Base-by-base conservation (phyloP, 2,113 vertebrate genomes). In the Otocyon megalotis region DNA sequence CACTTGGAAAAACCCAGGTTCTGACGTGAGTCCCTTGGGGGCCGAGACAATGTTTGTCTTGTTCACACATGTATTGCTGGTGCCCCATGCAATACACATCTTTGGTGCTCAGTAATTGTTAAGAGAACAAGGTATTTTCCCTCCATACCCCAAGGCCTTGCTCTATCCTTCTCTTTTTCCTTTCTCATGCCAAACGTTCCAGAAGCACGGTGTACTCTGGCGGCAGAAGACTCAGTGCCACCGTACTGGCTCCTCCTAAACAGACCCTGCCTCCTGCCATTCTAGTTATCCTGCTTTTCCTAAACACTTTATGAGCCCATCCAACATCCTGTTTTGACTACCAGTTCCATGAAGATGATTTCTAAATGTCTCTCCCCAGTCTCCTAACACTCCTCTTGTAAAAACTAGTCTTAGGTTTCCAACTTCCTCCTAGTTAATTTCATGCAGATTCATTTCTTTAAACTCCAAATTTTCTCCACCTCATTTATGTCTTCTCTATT, bases 1-100 rank as follows among this genome's bases (percentile, higher is more conserved):
- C 63, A 94, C 72, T 69, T 89, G 72, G 32, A 60, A 89, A 96
- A 92, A 81, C 50, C 81, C n/a, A 28, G 56, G 28, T 84, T 91
- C 62, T 87, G 43, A 89, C 54, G 30, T 84, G 60, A 85, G 50
- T 12, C 17, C 58, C 20, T 30, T 32, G 19, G 74, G 28, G 14
- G 58, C 86, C 53, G 22, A 92, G 74, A 67, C 8, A 54, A 19
- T 4, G 24, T 56, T 28, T 8, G 19, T 53, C 76, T 53, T 53
- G 48, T 79, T 53, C 15, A 19, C 53, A 79, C 65, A 58, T 9
- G 15, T 22, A 20, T 19, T 19, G 11, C 22, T 14, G 54, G 15
- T 84, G 50, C 17, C 16, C 69, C 77, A 14, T 8, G 65, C 0
- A 48, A 24, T 28, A 3, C 24, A 62, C 13, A 56, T 3, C 8